Conservation (phyloP, 1,140 invertebrate species). For the Megalonaias nervosa region DNA sequence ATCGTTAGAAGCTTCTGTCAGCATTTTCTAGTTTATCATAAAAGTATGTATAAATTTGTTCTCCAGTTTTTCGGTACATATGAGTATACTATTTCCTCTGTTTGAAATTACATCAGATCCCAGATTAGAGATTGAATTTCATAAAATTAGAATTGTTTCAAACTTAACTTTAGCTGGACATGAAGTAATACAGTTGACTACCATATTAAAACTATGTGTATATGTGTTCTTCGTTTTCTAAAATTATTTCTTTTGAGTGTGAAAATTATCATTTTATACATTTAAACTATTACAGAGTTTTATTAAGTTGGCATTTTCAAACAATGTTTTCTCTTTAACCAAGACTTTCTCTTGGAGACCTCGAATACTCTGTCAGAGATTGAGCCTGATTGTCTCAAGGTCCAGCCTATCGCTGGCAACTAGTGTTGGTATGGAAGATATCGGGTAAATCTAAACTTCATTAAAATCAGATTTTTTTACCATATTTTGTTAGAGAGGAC, state of each 20-base stretch:
- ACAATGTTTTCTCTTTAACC: not conserved
- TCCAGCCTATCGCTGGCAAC: constrained; percentile 23
- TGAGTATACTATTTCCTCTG: too few species aligned
- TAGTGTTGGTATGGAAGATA: constrained; percentile 32
- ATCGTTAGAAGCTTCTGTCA: too few species aligned
- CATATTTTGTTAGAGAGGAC: too few species aligned
- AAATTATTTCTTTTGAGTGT: too few species aligned
- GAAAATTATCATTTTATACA: not conserved
- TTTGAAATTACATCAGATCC: too few species aligned
- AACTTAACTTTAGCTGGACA: not conserved
- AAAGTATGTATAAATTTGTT: too few species aligned
- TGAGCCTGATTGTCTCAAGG: constrained; percentile 12
- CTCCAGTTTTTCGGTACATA: too few species aligned
- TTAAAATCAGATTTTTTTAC: too few species aligned
- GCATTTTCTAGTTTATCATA: too few species aligned
- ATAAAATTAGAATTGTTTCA: not conserved
- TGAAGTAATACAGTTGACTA: not conserved
- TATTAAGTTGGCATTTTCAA: not conserved
- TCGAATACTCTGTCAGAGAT: constrained; percentile 13
- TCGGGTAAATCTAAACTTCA: constrained; percentile 7
- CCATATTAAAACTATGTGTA: not conserved
- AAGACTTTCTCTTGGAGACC: constrained; percentile 25
- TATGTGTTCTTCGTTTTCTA: not conserved
- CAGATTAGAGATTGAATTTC: too few species aligned
- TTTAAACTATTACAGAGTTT: not conserved